Conservation (phyloP, 2,888 invertebrate species). For the Thecophora atra region DNA sequence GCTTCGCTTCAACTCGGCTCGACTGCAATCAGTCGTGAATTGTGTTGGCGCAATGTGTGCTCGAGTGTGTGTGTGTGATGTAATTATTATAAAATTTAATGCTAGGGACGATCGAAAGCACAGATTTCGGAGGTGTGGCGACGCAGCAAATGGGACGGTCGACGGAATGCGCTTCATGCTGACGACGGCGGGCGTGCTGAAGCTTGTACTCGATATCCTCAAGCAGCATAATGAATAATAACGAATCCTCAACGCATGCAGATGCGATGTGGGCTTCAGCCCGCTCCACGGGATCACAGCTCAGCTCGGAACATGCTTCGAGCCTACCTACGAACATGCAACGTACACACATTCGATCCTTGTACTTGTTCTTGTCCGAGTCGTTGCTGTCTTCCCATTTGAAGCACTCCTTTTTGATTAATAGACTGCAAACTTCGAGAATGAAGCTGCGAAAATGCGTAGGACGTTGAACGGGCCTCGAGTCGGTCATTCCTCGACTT, state of each 20-base stretch:
- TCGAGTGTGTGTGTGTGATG: conserved; percentile 11
- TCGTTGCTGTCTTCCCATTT: conserved; percentile 1
- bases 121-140: neutral
- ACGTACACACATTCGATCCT: neutral
- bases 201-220: conserved; percentile 1
- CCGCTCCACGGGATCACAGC: neutral
- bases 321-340: neutral
- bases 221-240: conserved; percentile 26
- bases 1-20: conserved; percentile 27
- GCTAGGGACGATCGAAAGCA: conserved; percentile 1
- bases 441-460: neutral
- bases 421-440: conserved; percentile 8
- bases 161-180: neutral
- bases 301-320: neutral
- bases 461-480: no score
- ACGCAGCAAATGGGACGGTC: neutral
- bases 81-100: conserved; percentile 27
- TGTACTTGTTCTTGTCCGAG: neutral
- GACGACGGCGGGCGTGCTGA: neutral
- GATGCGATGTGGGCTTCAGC: neutral
- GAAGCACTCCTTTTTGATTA: neutral
- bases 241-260: conserved; percentile 11
- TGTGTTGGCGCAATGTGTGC: neutral
- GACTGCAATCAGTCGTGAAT: conserved; percentile 30
- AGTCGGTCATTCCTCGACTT: conserved; percentile 10